These are phyloP conservation scores for Incurvaria masculella DNA, from an alignment of 2,888 invertebrate genomes.

Conservation along the genomic window DNA sequence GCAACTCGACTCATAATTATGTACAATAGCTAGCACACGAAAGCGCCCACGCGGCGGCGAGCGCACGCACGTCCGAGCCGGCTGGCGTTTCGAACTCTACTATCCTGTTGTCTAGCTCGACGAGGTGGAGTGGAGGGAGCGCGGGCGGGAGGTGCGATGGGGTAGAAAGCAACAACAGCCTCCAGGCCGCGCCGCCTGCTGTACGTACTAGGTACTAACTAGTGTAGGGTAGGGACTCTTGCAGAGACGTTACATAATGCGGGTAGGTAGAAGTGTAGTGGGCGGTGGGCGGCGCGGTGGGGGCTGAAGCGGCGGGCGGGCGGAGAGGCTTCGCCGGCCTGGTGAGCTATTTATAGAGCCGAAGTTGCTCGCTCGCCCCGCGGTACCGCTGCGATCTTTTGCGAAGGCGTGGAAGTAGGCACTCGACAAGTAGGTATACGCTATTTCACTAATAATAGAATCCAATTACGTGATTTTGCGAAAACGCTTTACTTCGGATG, in stretches of 20 bases:
- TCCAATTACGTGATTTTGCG: too few species aligned
- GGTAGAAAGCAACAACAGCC: slow-evolving; percentile 25
- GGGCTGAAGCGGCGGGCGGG: slow-evolving; percentile 20
- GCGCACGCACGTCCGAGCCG: slow-evolving; percentile 20
- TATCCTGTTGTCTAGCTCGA: too few species aligned
- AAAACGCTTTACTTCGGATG: too few species aligned
- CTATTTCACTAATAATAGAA: neutral
- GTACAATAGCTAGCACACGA: slow-evolving; percentile 18
- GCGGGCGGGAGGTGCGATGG: slow-evolving; percentile 19
- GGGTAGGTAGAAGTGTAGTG: slow-evolving; percentile 1
- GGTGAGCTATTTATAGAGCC: slow-evolving; percentile 41
- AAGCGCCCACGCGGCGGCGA: slow-evolving; percentile 15
- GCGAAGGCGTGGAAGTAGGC: neutral
- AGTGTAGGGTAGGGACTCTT: slow-evolving; percentile 28
- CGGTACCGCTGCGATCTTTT: neutral
- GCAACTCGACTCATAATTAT: too few species aligned
- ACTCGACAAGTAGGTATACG: neutral
- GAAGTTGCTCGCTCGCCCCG: neutral
- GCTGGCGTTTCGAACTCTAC: slow-evolving; percentile 28
- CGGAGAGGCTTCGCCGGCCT: slow-evolving; percentile 23
- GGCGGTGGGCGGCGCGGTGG: slow-evolving; percentile 13
- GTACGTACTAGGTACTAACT: neutral
- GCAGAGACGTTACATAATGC: slow-evolving; percentile 39
- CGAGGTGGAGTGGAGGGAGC: slow-evolving; percentile 14
- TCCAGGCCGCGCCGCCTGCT: neutral